Base-by-base conservation (phyloP, 2,113 vertebrate genomes). In the Microcebus lehilahytsara region DNA sequence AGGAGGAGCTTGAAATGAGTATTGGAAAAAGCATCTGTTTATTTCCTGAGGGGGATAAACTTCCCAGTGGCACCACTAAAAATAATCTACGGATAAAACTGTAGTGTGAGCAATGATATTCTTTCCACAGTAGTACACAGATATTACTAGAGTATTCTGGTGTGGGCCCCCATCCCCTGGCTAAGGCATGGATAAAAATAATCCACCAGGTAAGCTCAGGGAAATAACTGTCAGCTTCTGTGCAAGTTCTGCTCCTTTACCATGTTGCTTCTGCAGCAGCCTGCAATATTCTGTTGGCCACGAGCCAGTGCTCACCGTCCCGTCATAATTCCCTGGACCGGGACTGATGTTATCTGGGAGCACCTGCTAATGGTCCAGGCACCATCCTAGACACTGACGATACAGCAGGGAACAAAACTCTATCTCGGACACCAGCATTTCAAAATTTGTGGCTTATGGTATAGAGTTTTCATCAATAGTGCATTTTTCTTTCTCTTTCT, bases 31-130 rank as follows among this genome's bases (percentile, higher is more conserved):
- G 74, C 89, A 77, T 90, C 74, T 89, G 89, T 93, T 86, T 97
- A 93, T 96, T 96, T 96, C 96, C 95, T 84, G 49, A 89, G 96
- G 97, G 91, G 67, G 42, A 93, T 95, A 93, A 94, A 93, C 86
- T 93, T 97, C 27, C 95, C 91, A 75, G 83, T 84, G 86, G 34
- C 78, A 71, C 69, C 79, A 56, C 79, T 89, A 64, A 75, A 94
- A 93, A 67, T 91, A 95, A 96, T 96, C 75, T 40, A 95, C 42
- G 92, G 96, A 86, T 83, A 89, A 95, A 89, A 83, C 51, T 88
- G 30, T 83, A 84, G 56, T n/a, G 37, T 71, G 60, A 71, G 74
- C 89, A 96, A 69, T 88, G 88, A 90, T 89, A 34, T 78, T 93
- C 67, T 97, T 92, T 95, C 75, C 74, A 69, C 89, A 53, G 56